Evolutionary conservation across 2,113 vertebrate genomes (phyloP).

Genomic region (Mustela nigripes): DNA sequence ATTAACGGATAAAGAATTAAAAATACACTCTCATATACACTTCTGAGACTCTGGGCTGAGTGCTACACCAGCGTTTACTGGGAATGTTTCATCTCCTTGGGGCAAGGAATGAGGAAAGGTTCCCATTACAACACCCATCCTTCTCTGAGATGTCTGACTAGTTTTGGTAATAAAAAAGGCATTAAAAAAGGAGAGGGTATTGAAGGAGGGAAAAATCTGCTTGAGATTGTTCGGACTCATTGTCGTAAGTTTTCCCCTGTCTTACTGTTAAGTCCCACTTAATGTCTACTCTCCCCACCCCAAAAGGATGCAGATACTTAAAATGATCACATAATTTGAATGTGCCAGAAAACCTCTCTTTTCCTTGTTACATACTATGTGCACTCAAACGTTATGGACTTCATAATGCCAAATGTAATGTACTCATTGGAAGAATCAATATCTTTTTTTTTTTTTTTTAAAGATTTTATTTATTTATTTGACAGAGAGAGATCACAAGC

Average conservation of each 20-base stretch:
- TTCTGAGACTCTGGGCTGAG: not conserved
- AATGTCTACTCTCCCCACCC: not conserved
- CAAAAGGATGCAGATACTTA: not conserved
- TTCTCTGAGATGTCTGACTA: not conserved
- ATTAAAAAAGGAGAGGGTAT: not conserved
- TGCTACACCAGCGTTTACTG: not conserved
- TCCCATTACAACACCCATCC: not conserved
- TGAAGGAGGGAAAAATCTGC: not conserved
- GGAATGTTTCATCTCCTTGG: not conserved
- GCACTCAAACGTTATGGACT: not conserved
- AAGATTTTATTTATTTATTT: too few species aligned
- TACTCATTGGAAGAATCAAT: not conserved
- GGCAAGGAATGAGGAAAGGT: not conserved
- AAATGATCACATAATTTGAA: slow-evolving; percentile 34
- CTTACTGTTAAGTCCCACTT: not conserved
- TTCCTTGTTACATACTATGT: not conserved
- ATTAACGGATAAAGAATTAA: not conserved
- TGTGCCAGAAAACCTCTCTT: not conserved
- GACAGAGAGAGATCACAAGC: too few species aligned
- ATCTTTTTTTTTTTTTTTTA: not conserved
- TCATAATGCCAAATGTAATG: not conserved
- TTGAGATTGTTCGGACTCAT: not conserved
- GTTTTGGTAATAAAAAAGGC: not conserved
- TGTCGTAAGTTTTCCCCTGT: accelerated
- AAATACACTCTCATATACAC: not conserved